Evolutionary conservation across 2,797 vertebrate species (phyloP), one percentile per base, ranked within the genome.

Genomic region (Sebastes oblongus): DNA sequence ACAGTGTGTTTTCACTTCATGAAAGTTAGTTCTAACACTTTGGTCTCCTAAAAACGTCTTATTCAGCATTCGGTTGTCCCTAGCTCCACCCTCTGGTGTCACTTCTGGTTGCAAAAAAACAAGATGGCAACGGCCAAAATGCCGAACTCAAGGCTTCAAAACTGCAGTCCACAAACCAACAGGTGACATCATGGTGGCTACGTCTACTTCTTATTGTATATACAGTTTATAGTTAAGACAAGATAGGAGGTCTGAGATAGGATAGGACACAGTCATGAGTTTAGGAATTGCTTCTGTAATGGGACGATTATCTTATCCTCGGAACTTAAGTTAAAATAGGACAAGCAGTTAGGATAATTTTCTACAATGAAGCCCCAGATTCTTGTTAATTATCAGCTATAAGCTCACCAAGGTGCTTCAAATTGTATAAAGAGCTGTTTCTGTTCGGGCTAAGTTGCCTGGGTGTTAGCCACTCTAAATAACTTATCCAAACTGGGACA

Each of bases 401-500:
- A 8, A 50, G 8, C 50, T 66, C 42, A 50, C 36, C 46, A 36
- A 9, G 11, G 2, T 62, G 39, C 20, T 4, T 69, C 4, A n/a
- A 16, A 56, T 34, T 10, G 13, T 20, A 34, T 2, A 3, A 22
- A 34, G 27, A 60, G 30, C 10, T 34, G 14, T 76, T 70, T 29
- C 34, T 8, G 13, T 54, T 46, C 1, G 10, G 18, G 7, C 24
- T 46, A 18, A 39, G 30, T 42, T 11, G 30, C 32, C 64, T 61
- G 54, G 58, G 59, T 32, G 22, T 39, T 68, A 29, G 24, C 34
- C 30, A 29, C 42, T 69, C 52, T 65, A 46, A 80, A 77, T 75
- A 72, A 74, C n/a, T 65, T 1, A 9, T 39, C n/a, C 27, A 70
- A 84, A 78, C 20, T 61, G 64, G 77, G 73, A 71, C 65, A 25